A percentile compares a stretch with the other conserved stretches of the same genome.
Evolutionary conservation across 2,113 vertebrate genomes (phyloP).

Genomic region (Puma concolor): DNA sequence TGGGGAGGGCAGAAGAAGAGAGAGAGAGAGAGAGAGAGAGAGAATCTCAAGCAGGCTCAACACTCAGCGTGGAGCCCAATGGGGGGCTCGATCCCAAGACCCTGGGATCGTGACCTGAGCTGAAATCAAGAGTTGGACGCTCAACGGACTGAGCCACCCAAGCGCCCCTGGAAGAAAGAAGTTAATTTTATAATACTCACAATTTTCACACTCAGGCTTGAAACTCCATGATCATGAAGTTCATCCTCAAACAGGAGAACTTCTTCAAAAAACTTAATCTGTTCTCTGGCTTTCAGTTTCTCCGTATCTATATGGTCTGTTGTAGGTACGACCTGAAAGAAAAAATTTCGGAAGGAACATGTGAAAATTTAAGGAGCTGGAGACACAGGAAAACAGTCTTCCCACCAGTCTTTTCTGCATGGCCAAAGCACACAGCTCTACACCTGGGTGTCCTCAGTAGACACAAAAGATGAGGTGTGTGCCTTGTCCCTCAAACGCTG

Average conservation of each 20-base stretch:
- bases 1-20: too few species aligned
- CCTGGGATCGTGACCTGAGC: too few species aligned
- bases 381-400: background rate
- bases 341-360: background rate
- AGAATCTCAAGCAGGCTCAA: too few species aligned
- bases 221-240: slow-evolving; percentile 98
- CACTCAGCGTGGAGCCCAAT: too few species aligned
- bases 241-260: slow-evolving; percentile 98
- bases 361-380: background rate
- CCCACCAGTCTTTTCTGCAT: background rate
- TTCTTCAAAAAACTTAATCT: slow-evolving; percentile 99
- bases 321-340: slow-evolving; percentile 90
- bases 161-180: background rate
- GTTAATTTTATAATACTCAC: slow-evolving; percentile 86
- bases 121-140: too few species aligned
- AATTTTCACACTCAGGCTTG: slow-evolving; percentile 96
- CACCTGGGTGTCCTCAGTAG: background rate
- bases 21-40: too few species aligned
- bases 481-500: background rate
- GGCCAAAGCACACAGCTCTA: background rate
- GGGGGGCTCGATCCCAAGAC: too few species aligned
- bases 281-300: slow-evolving; percentile 95
- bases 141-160: too few species aligned
- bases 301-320: slow-evolving; percentile 95
- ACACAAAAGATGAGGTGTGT: background rate